Conservation (phyloP, 1,140 invertebrate genomes). For the Triops cancriformis region DNA sequence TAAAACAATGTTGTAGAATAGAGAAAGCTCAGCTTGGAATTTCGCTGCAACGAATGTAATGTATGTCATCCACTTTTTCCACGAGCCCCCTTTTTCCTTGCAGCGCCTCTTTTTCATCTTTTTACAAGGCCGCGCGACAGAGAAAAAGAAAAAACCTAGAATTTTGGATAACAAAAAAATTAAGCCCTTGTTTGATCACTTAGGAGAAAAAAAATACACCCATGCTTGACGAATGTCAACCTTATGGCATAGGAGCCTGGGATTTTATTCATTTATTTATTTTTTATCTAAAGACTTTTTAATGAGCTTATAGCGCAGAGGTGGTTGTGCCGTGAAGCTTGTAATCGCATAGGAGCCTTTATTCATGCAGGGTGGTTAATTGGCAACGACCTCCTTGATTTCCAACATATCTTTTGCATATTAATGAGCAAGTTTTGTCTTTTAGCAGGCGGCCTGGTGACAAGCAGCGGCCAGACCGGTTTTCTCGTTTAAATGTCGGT, state of each 20-base stretch:
- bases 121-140: background rate
- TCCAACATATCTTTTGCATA: background rate
- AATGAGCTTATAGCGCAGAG: background rate
- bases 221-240: background rate
- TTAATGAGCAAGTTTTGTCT: background rate
- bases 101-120: background rate
- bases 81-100: background rate
- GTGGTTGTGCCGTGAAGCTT: background rate
- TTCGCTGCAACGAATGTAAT: background rate
- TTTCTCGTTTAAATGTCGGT: background rate
- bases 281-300: background rate
- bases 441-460: background rate
- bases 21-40: background rate
- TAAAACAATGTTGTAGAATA: background rate
- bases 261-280: background rate
- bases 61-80: background rate
- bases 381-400: conserved; percentile 8
- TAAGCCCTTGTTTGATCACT: conserved; percentile 13
- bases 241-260: background rate
- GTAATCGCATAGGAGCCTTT: background rate
- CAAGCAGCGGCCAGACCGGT: background rate
- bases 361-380: background rate
- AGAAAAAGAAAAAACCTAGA: background rate
- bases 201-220: background rate
- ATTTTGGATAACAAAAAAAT: background rate